These are phyloP conservation scores for Chelmon rostratus DNA, from an alignment of 2,797 vertebrate species.

Conservation along the genomic window DNA sequence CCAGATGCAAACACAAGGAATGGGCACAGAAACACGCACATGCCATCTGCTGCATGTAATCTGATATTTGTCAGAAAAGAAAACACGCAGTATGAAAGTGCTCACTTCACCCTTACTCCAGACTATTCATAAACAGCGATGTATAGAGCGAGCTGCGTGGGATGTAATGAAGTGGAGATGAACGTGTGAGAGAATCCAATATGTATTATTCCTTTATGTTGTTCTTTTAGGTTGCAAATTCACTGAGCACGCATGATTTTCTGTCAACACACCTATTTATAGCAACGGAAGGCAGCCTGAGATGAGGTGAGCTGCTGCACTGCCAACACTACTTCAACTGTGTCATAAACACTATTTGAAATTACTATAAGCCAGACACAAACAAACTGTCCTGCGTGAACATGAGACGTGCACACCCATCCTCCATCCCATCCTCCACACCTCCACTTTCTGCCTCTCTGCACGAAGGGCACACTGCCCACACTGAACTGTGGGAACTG, in stretches of 20 bases:
- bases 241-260: not conserved
- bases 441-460: not conserved
- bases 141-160: not conserved
- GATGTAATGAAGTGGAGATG: not conserved
- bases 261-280: not conserved
- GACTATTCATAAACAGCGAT: not conserved
- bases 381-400: too few species aligned
- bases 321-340: not conserved
- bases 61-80: not conserved
- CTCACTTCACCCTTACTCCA: not conserved
- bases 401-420: not conserved
- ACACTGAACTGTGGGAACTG: not conserved
- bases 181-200: slow-evolving; percentile 9
- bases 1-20: not conserved
- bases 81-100: not conserved
- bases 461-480: not conserved
- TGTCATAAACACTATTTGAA: too few species aligned
- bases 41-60: not conserved
- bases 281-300: not conserved
- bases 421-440: not conserved
- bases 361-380: too few species aligned
- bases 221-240: slow-evolving; percentile 2
- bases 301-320: not conserved
- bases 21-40: not conserved
- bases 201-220: not conserved